These are phyloP conservation scores for Charina bottae DNA, from an alignment of 2,113 vertebrate species.

Conservation along the genomic window DNA sequence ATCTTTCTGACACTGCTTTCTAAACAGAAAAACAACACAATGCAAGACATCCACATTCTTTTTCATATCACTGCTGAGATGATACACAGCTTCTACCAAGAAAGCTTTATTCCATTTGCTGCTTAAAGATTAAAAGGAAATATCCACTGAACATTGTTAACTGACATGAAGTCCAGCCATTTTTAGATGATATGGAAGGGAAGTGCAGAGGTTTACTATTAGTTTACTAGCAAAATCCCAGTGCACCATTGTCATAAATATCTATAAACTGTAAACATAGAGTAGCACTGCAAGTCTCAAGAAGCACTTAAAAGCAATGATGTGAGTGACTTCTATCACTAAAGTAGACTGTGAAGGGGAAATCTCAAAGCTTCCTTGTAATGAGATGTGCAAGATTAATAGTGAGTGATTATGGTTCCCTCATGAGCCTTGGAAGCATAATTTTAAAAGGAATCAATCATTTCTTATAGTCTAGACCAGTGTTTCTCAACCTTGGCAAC, in stretches of 20 bases:
- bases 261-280: neutral
- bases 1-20: conserved; percentile 58
- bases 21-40: conserved; percentile 46
- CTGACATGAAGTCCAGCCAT: neutral
- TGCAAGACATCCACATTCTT: conserved; percentile 51
- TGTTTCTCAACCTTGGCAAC: too few relatives aligned
- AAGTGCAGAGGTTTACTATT: neutral
- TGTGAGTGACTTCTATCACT: neutral
- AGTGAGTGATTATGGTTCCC: neutral
- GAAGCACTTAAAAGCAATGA: neutral
- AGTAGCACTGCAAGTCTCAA: neutral
- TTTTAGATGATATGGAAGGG: neutral
- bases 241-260: neutral
- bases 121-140: neutral
- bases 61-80: conserved; percentile 34
- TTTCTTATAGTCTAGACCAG: neutral
- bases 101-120: neutral
- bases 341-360: neutral
- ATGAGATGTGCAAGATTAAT: conserved; percentile 8
- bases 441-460: neutral
- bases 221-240: neutral
- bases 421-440: neutral
- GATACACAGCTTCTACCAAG: neutral
- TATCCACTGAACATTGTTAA: too few relatives aligned
- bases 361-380: neutral